A percentile compares a stretch with the other conserved stretches of the same genome.
Conservation (phyloP, 2,888 invertebrate species). For the Pocota personata region DNA sequence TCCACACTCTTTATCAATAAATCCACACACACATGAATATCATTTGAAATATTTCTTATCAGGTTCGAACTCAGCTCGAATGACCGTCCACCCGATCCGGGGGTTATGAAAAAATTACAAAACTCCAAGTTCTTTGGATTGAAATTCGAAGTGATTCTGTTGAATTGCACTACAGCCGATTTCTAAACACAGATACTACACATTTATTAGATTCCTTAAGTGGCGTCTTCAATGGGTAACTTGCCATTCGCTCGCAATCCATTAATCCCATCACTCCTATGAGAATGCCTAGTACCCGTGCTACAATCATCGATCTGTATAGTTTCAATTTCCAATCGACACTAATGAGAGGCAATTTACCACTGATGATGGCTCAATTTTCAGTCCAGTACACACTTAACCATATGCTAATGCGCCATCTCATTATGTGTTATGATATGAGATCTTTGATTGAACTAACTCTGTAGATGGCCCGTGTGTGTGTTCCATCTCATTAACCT, state of each 20-base stretch:
- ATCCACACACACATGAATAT: background rate
- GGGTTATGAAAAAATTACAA: slow-evolving; percentile 6
- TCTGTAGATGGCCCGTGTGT: slow-evolving; percentile 1
- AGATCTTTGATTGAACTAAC: slow-evolving; percentile 59
- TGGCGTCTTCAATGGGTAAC: background rate
- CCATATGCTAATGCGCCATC: slow-evolving; percentile 42
- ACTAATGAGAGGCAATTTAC: slow-evolving; percentile 45
- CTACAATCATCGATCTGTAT: slow-evolving; percentile 13
- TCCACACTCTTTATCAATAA: background rate
- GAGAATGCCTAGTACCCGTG: slow-evolving; percentile 13
- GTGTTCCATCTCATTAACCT: slow-evolving; percentile 37
- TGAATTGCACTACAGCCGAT: background rate
- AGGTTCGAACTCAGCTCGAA: slow-evolving; percentile 6
- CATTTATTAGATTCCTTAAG: background rate
- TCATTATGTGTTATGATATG: slow-evolving; percentile 31
- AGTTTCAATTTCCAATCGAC: slow-evolving; percentile 41
- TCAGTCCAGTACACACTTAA: slow-evolving; percentile 17
- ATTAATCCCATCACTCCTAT: background rate
- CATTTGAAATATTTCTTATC: background rate
- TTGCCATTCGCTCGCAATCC: slow-evolving; percentile 19
- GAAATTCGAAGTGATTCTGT: background rate
- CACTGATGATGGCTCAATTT: slow-evolving; percentile 7
- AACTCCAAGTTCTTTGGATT: slow-evolving; percentile 25
- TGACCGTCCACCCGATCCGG: slow-evolving; percentile 1
- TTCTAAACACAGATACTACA: background rate